These are phyloP conservation scores for Epinotia ramella DNA, from an alignment of 2,888 invertebrate genomes.

Conservation along the genomic window DNA sequence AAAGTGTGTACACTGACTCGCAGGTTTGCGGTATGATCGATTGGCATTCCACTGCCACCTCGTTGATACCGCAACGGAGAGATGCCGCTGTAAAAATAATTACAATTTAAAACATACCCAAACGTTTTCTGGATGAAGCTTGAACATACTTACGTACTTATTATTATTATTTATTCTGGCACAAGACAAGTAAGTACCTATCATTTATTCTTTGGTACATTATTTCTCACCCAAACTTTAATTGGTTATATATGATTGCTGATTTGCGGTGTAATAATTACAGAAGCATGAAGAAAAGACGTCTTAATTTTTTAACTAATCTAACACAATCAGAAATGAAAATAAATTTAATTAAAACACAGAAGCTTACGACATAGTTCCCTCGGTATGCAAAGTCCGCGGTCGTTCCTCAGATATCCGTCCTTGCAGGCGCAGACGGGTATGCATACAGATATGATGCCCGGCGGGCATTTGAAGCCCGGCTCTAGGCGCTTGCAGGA, in stretches of 20 bases:
- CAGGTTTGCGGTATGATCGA: conserved; percentile 21
- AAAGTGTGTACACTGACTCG: conserved; percentile 35
- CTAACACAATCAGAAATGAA: background rate
- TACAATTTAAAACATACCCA: background rate
- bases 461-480: conserved; percentile 27
- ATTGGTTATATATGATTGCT: too few species aligned
- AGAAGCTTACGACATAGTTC: conserved; percentile 29
- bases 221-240: too few species aligned
- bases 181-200: too few species aligned
- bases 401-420: conserved; percentile 27
- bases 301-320: too few species aligned
- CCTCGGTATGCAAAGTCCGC: conserved; percentile 24
- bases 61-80: conserved; percentile 31
- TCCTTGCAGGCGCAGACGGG: conserved; percentile 36
- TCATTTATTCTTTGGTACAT: too few species aligned
- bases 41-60: conserved; percentile 28
- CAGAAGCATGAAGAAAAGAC: too few species aligned
- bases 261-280: too few species aligned
- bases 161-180: too few species aligned
- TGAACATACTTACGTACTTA: too few species aligned
- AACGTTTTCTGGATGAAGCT: background rate
- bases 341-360: background rate
- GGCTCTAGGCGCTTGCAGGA: conserved; percentile 18
- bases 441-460: conserved; percentile 28
- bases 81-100: conserved; percentile 15